Conservation (phyloP, 2,888 invertebrate species). For the Toxonevra muliebris region DNA sequence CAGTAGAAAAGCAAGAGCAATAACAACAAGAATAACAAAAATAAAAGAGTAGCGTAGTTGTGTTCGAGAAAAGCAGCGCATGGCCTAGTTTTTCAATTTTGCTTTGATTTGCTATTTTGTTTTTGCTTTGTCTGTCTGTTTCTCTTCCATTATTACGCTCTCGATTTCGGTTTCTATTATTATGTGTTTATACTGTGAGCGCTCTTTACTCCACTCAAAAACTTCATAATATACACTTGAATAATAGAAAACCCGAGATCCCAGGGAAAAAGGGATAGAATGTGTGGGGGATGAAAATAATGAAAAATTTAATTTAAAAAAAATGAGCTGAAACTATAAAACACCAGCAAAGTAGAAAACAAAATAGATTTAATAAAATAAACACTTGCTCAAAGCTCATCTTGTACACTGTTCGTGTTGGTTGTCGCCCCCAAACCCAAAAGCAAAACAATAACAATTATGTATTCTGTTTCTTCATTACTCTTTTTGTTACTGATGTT, state of each 20-base stretch:
- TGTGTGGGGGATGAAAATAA: too few species aligned
- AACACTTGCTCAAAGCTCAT: too few species aligned
- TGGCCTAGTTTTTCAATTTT: slow-evolving; percentile 40
- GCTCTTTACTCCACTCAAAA: neutral
- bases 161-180: neutral
- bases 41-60: slow-evolving; percentile 7
- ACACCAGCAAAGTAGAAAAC: too few species aligned
- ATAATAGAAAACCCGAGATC: too few species aligned
- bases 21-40: slow-evolving; percentile 10
- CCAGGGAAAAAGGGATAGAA: too few species aligned
- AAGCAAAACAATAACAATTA: neutral
- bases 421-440: neutral
- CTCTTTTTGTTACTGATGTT: neutral
- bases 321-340: too few species aligned
- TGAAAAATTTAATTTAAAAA: too few species aligned
- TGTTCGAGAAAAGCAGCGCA: slow-evolving; percentile 32
- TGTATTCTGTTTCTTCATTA: slow-evolving; percentile 17
- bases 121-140: slow-evolving; percentile 21
- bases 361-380: too few species aligned
- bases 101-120: slow-evolving; percentile 34
- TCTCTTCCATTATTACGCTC: slow-evolving; percentile 21
- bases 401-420: neutral
- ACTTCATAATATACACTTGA: neutral
- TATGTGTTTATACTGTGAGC: slow-evolving; percentile 5
- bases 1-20: slow-evolving; percentile 11